These are phyloP conservation scores for Agelaius tricolor DNA, from an alignment of 2,113 vertebrate genomes.

Conservation along the genomic window DNA sequence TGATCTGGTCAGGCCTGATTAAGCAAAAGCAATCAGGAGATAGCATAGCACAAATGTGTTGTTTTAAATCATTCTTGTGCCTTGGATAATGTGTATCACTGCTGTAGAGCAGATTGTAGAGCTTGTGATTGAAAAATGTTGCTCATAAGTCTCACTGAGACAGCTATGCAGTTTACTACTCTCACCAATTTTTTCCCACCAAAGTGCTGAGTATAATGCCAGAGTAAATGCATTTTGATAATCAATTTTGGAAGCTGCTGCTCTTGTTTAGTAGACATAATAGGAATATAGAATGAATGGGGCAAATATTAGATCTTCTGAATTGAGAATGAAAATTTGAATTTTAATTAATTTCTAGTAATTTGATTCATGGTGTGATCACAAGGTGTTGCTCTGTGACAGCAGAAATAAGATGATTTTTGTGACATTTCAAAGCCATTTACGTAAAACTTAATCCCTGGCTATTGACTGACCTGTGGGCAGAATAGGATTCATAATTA, in stretches of 20 bases:
- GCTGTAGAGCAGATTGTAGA: constrained; percentile 3
- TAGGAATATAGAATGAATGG: not conserved
- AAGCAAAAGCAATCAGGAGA: not conserved
- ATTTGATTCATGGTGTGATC: not conserved
- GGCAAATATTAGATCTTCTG: not conserved
- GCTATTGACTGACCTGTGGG: not conserved
- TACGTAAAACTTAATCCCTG: not conserved
- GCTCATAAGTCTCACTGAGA: not conserved
- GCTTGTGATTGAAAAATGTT: not conserved
- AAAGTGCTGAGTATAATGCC: not conserved
- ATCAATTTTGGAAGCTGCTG: not conserved
- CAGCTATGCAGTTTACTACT: not conserved
- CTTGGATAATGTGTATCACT: not conserved
- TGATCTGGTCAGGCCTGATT: not conserved
- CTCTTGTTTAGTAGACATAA: not conserved
- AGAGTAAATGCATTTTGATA: not conserved
- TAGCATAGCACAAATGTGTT: not conserved
- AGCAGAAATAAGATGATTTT: not conserved
- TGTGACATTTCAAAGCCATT: not conserved
- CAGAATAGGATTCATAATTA: not conserved
- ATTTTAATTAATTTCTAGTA: not conserved
- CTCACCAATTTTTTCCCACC: not conserved
- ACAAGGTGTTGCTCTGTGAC: not conserved
- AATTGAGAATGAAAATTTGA: not conserved
- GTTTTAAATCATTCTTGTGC: not conserved